Evolutionary conservation across 2,888 invertebrate genomes (phyloP).

Genomic region (Xanthia togata): DNA sequence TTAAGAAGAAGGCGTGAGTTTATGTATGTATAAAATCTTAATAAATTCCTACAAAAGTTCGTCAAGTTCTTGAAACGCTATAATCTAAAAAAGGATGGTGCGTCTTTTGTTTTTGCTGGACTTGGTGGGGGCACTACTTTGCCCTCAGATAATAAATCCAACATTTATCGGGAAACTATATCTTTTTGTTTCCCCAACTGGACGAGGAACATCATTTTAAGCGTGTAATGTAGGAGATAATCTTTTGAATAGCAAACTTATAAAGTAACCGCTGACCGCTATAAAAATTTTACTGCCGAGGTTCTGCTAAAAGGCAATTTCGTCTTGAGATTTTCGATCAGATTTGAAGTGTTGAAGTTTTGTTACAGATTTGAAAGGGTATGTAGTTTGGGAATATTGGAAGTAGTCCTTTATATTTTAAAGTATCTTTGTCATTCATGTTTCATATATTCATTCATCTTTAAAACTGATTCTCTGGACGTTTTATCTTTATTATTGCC

Average conservation of each 20-base stretch:
- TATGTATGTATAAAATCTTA: not conserved
- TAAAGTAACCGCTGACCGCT: constrained; percentile 33
- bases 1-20: too few relatives aligned
- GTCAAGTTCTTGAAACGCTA: not conserved
- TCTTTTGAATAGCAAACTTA: constrained; percentile 39
- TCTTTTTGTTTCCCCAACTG: not conserved
- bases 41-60: not conserved
- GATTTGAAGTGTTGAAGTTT: constrained; percentile 47
- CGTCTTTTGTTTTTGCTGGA: too few relatives aligned
- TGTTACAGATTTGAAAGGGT: not conserved
- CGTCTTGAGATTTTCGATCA: constrained; percentile 35
- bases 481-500: not conserved
- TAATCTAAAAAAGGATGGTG: too few relatives aligned
- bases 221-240: constrained; percentile 22
- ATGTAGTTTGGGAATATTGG: constrained; percentile 1
- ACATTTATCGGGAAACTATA: not conserved
- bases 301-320: constrained; percentile 26
- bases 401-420: not conserved
- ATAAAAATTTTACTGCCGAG: constrained; percentile 44
- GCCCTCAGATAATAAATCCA: not conserved
- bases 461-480: not conserved
- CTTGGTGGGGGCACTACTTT: too few relatives aligned
- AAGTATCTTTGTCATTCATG: too few relatives aligned
- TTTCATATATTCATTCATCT: too few relatives aligned
- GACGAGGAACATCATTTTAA: not conserved